Base-by-base conservation (phyloP, 2,888 invertebrate genomes). In the Allacma fusca region DNA sequence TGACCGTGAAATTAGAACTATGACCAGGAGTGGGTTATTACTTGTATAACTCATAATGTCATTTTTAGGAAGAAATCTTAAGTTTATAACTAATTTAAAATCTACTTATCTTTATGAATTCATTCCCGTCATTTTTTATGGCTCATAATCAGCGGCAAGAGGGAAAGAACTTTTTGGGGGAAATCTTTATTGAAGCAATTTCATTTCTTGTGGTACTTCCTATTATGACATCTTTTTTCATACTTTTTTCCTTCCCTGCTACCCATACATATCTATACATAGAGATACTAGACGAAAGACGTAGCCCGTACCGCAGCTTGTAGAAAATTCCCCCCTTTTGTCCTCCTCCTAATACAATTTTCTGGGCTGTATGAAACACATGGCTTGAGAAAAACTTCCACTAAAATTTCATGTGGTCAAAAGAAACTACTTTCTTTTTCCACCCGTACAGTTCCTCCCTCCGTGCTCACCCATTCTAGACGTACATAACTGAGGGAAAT, bases 31-130 rank as follows among this genome's bases (percentile, higher is more conserved):
- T 19, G 24, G 65, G 24, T 65, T 29, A 29, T 65, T 26, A 28
- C 29, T 28, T 19, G 26, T 65, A 28, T 29, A 24, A 65, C 26
- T 29, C 65, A 16, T 62, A 24, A 24, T 28, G 65, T 29, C 65
- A 28, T 65, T n/a, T 65, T n/a, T 28, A 28, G 28, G 28, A 24
- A 19, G 19, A 29, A 7, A 26, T 65, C n/a, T 5, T 13, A 65
- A 65, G 28, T 65, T 65, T 65, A 28, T 28, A 23, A 65, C 28
- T 65, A 65, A 65, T 65, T 65, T 65, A 65, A 65, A 65, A 65
- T 65, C 5, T 26, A 29, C 26, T 65, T 65, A 65, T 65, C 65
- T 65, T 65, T 28, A 28, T 65, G 65, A 29, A 29, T 19, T 65
- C 65, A 65, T 29, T 65, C 28, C 65, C 9, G 16, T 50, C 50